phyloP scores from a whole-genome alignment of 2,888 invertebrate genomes.

The Homarus gammarus region DNA sequence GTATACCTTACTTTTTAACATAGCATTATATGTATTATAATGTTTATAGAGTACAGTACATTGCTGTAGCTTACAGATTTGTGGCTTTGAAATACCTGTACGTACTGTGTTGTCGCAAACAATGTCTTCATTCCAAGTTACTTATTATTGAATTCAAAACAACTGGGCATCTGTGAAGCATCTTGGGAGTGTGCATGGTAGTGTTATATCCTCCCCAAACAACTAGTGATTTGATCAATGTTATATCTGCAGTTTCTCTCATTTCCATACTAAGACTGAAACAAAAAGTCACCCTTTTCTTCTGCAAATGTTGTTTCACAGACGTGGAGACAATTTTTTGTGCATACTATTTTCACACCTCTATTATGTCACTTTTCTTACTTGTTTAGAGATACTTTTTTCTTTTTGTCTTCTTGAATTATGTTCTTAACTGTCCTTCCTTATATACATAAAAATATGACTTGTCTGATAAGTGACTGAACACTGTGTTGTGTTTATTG shows the following conservation, averaged over 20 bases:
- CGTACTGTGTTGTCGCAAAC: no score
- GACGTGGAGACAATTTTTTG: not conserved
- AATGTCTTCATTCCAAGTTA: conserved; percentile 58
- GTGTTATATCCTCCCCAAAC: conserved; percentile 35
- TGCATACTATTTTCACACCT: not conserved
- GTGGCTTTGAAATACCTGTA: no score
- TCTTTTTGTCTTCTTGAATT: no score
- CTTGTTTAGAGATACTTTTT: not conserved
- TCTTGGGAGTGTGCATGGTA: conserved; percentile 55
- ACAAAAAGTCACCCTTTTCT: not conserved
- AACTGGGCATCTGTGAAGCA: conserved; percentile 45
- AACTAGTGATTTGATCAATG: not conserved
- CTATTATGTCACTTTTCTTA: not conserved
- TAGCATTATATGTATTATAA: not conserved
- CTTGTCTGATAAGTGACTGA: not conserved
- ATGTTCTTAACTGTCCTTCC: no score
- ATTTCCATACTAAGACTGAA: not conserved
- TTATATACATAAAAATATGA: not conserved
- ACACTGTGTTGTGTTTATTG: not conserved
- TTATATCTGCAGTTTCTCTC: not conserved
- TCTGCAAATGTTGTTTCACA: not conserved
- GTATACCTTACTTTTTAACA: not conserved
- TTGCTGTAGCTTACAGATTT: no score
- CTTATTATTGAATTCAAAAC: conserved; percentile 34
- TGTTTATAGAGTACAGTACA: not conserved